These are phyloP conservation scores for Liasis olivaceus DNA, from an alignment of 2,797 vertebrate genomes.

Conservation along the genomic window DNA sequence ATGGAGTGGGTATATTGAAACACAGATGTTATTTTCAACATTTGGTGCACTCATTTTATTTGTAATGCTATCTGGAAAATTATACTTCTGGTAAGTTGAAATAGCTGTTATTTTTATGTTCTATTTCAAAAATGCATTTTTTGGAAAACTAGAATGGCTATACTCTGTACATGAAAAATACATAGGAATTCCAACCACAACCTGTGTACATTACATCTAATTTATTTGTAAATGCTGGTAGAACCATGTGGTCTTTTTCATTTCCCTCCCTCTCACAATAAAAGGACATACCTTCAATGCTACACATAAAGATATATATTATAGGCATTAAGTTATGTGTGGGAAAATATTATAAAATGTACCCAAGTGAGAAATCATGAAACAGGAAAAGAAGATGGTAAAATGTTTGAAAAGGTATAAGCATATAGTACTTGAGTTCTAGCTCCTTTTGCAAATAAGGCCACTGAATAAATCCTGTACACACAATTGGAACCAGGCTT, in stretches of 20 bases:
- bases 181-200: background rate
- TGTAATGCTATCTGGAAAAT: constrained; percentile 26
- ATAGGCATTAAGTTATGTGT: background rate
- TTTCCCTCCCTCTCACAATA: background rate
- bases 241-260: background rate
- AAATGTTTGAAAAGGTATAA: background rate
- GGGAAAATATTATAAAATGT: background rate
- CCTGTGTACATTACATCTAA: background rate
- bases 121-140: constrained; percentile 35
- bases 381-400: background rate
- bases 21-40: background rate
- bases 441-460: background rate
- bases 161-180: background rate
- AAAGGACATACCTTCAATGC: background rate
- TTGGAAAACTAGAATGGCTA: constrained; percentile 11
- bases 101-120: constrained; percentile 18
- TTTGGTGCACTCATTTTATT: constrained; percentile 21
- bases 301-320: background rate
- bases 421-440: background rate
- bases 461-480: background rate
- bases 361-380: background rate
- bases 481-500: background rate
- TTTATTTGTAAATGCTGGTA: background rate
- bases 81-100: constrained; percentile 18
- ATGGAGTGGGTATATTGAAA: constrained; percentile 13